Conservation (phyloP, 2,113 vertebrate genomes). For the Ranitomeya imitator region DNA sequence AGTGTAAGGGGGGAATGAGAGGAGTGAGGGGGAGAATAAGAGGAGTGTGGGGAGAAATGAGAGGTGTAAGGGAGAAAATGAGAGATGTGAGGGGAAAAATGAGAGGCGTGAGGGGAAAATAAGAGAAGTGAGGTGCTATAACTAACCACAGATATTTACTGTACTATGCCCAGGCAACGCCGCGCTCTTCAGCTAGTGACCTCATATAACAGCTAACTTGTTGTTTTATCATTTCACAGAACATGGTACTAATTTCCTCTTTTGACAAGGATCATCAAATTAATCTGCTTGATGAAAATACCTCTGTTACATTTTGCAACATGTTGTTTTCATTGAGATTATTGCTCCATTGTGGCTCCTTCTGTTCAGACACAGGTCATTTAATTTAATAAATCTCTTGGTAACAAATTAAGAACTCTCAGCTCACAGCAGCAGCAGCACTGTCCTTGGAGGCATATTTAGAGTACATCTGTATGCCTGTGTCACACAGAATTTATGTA, state of each 20-base stretch:
- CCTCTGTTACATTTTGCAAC: neutral
- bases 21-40: too few relatives aligned
- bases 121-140: too few relatives aligned
- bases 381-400: constrained; percentile 56
- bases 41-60: too few relatives aligned
- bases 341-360: neutral
- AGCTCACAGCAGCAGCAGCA: neutral
- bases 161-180: too few relatives aligned
- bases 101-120: too few relatives aligned
- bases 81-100: too few relatives aligned
- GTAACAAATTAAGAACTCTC: constrained; percentile 39
- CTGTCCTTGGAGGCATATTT: neutral
- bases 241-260: neutral
- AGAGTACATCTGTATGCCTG: neutral
- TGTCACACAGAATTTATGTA: constrained; percentile 33
- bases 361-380: constrained; percentile 1
- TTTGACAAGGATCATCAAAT: constrained; percentile 29
- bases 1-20: too few relatives aligned
- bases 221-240: neutral
- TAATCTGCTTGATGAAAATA: constrained; percentile 4
- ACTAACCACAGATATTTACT: too few relatives aligned
- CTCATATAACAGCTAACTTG: neutral
- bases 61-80: too few relatives aligned
- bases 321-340: constrained; percentile 28
- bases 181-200: too few relatives aligned